These are phyloP conservation scores for Vimba vimba DNA, from an alignment of 2,113 vertebrate species.

Conservation along the genomic window DNA sequence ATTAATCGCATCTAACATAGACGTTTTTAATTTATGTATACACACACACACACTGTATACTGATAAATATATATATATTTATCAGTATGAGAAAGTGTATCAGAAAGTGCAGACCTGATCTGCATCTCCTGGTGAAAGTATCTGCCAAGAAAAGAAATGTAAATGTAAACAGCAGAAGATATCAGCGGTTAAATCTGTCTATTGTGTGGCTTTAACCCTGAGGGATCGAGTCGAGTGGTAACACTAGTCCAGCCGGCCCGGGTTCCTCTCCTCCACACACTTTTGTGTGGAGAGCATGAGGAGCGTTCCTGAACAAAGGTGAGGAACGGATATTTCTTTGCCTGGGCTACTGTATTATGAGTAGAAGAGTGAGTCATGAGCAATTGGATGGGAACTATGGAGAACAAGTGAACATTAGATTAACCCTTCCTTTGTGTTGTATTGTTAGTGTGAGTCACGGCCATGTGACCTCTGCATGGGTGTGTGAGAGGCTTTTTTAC, in stretches of 20 bases:
- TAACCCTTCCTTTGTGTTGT: slow-evolving; percentile 33
- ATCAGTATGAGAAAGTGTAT: too few species aligned
- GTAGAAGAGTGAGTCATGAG: slow-evolving; percentile 47
- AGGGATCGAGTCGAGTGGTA: slow-evolving; percentile 16
- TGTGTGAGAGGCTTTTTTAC: background rate
- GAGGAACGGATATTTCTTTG: slow-evolving; percentile 12
- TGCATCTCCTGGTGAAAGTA: background rate
- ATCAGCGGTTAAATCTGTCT: slow-evolving; percentile 15
- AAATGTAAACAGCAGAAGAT: slow-evolving; percentile 17
- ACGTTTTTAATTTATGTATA: too few species aligned
- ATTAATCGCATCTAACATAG: too few species aligned
- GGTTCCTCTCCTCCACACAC: slow-evolving; percentile 9
- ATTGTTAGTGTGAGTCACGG: slow-evolving; percentile 32
- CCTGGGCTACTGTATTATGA: slow-evolving; percentile 8
- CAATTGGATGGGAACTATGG: slow-evolving; percentile 40
- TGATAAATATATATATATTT: too few species aligned
- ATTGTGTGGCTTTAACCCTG: background rate
- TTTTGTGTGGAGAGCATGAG: background rate
- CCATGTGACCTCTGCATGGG: slow-evolving; percentile 1
- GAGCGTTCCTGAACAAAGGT: slow-evolving; percentile 20
- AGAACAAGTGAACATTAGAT: slow-evolving; percentile 31
- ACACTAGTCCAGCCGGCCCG: slow-evolving; percentile 25
- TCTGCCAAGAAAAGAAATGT: slow-evolving; percentile 2
- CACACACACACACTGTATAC: too few species aligned
- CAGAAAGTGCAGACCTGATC: background rate